Evolutionary conservation across 2,113 vertebrate genomes (phyloP).

Genomic region (Trematomus loennbergii): DNA sequence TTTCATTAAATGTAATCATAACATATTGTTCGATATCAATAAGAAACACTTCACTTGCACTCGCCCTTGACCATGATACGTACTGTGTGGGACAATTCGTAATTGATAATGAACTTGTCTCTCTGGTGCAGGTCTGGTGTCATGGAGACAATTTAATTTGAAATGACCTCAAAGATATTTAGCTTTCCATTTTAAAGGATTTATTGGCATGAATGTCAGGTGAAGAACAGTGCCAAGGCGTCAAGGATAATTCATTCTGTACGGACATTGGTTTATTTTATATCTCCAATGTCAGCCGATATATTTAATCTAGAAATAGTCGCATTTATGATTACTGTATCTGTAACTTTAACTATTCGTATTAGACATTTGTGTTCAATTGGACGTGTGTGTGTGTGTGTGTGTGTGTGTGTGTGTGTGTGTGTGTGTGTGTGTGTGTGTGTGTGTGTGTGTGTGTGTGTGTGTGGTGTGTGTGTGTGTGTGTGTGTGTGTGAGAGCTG

Average conservation of each 20-base stretch:
- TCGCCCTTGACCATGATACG: neutral
- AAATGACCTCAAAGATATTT: neutral
- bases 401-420: no score
- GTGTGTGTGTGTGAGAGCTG: slow-evolving; percentile 15
- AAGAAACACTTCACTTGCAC: neutral
- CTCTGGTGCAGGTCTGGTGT: neutral
- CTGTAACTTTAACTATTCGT: neutral
- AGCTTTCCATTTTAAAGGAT: no score
- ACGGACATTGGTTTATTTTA: neutral
- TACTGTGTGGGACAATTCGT: neutral
- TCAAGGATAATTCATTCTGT: neutral
- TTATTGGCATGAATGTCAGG: no score
- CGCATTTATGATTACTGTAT: neutral
- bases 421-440: neutral
- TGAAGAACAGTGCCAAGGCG: no score
- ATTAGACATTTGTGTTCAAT: slow-evolving; percentile 6
- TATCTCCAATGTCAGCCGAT: neutral
- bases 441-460: neutral
- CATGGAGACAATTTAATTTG: neutral
- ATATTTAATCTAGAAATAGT: neutral
- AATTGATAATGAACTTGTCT: no score
- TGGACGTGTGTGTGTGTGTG: neutral
- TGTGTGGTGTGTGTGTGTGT: slow-evolving; percentile 13
- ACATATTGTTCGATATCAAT: no score
- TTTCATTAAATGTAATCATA: neutral